phyloP scores from a whole-genome alignment of 64 coral and sea anemone species.

The Anthopleura sola region DNA sequence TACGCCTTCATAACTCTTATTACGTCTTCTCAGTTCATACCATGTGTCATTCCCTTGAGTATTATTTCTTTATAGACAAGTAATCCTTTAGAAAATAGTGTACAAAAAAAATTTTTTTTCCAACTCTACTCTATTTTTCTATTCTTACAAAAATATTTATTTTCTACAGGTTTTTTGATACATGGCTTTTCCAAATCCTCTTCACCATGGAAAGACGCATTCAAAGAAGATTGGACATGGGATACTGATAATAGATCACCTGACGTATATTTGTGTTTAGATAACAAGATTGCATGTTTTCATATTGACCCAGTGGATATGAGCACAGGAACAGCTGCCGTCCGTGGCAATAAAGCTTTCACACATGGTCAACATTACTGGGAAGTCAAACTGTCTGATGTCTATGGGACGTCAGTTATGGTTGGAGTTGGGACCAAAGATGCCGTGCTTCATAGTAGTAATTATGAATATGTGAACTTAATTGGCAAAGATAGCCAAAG shows the following conservation, averaged over 20 bases:
- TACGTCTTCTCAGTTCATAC: no score
- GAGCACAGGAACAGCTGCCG: conserved; percentile 84
- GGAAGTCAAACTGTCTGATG: conserved; percentile 78
- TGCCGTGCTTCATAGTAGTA: conserved; percentile 67
- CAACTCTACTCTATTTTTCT: not conserved
- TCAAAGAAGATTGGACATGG: conserved; percentile 77
- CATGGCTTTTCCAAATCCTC: conserved; percentile 9
- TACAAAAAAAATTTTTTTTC: no score
- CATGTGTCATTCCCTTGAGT: no score
- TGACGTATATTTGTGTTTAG: conserved; percentile 67
- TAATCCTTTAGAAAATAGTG: no score
- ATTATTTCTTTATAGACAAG: no score
- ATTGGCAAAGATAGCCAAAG: conserved; percentile 77
- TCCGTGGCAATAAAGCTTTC: conserved; percentile 78
- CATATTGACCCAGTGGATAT: conserved; percentile 83
- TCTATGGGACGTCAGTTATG: conserved; percentile 86
- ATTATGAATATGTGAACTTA: conserved; percentile 88
- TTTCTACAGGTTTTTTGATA: not conserved
- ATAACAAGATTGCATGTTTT: conserved; percentile 81
- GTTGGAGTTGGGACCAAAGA: conserved; percentile 80
- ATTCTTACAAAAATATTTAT: not conserved
- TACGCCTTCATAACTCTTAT: no score
- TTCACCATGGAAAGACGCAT: conserved; percentile 62
- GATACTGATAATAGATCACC: conserved; percentile 65
- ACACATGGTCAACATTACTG: conserved; percentile 86